Conservation (phyloP, 2,888 invertebrate genomes). For the Tryphoninae sp. region DNA sequence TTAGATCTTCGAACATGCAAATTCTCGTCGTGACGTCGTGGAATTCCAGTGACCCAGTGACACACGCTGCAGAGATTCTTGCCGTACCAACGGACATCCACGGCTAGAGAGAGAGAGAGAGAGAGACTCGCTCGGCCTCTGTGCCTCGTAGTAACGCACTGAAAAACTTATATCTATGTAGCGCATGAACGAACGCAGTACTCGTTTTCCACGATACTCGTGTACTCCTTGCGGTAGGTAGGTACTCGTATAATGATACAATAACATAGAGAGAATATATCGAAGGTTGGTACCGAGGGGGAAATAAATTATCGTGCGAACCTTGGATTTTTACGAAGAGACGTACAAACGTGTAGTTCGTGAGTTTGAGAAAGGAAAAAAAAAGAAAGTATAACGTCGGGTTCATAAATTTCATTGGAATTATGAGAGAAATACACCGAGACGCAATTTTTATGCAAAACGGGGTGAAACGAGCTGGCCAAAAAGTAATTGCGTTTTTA, state of each 20-base stretch:
- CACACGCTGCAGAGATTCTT: conserved; percentile 63
- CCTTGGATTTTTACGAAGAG: not conserved
- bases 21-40: conserved; percentile 60
- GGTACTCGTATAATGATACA: conserved; percentile 7
- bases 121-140: not conserved
- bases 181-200: conserved; percentile 6
- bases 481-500: too few species aligned
- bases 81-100: conserved; percentile 24
- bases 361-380: not conserved
- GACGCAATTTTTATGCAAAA: not conserved
- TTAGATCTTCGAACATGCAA: conserved; percentile 62
- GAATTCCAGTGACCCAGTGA: conserved; percentile 65
- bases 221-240: not conserved
- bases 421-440: conserved; percentile 27
- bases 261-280: conserved; percentile 41
- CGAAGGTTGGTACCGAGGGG: conserved; percentile 27
- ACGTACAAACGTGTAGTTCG: not conserved
- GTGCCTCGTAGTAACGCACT: not conserved
- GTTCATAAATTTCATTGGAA: not conserved
- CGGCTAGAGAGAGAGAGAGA: conserved; percentile 10
- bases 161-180: not conserved
- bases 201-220: conserved; percentile 4
- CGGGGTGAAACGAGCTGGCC: too few species aligned
- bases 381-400: not conserved
- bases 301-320: conserved; percentile 46